Base-by-base conservation (phyloP, 2,888 invertebrate genomes). In the Ametastegia equiseti region DNA sequence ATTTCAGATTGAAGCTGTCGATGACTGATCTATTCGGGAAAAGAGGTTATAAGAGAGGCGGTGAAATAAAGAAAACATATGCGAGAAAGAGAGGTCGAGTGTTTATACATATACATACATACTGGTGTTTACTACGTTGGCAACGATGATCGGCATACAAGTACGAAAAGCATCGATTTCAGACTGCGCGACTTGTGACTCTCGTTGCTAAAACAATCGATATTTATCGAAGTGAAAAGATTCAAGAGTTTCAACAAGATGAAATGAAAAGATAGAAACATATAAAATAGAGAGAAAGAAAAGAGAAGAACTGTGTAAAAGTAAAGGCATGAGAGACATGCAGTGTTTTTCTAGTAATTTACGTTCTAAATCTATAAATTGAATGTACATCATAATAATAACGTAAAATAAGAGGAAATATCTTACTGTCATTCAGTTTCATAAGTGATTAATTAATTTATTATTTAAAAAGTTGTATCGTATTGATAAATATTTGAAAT, bases 1-100 rank as follows among this genome's bases (percentile, higher is more conserved):
- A 30, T 81, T 81, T 6, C 85, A 85, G 86, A 86, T 84, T 86
- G 86, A 86, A 82, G 82, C 71, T 45, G 71, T 73, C 69, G 33
- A 47, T 3, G 80, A 80, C 82, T 33, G 27, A 30, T 13, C 54
- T 80, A 69, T 57, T 50, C 54, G 54, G n/a, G 30, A 50, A 82
- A 82, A 63, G 82, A 86, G 86, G 85, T 86, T 86, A 86, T 84
- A 80, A 83, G 13, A 45, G 15, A 63, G 63, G 7, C 63, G 33
- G 33, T 63, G 63, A 33, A 63, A 63, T 33, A 63, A 33, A 11
- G 2, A 63, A 63, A 23, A 60, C 63, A 33, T 30, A 33, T 33
- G 63, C 63, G 63, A 63, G n/a, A n/a, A n/a, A 63, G 63, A 33
- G 30, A 63, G 7, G 30, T n/a, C 11, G 30, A 63, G 30, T n/a